Percentiles rank a stretch among this genome's conserved stretches.
These are phyloP conservation scores for Triplophysa dalaica DNA, from an alignment of 2,113 vertebrate genomes.

Conservation along the genomic window DNA sequence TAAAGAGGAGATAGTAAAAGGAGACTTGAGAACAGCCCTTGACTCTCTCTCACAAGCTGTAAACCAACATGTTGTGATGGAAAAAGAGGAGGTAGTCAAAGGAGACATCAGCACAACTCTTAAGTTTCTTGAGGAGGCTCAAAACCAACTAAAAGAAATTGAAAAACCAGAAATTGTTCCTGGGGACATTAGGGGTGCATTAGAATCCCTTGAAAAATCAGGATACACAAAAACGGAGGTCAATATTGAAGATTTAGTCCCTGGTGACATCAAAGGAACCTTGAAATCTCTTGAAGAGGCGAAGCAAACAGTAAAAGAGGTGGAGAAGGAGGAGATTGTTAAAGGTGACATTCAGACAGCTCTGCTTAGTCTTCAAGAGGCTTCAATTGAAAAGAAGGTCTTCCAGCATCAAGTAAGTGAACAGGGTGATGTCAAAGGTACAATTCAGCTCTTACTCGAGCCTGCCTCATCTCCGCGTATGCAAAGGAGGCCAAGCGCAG, in stretches of 20 bases:
- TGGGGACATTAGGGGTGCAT: constrained; percentile 79
- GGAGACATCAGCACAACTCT: constrained; percentile 77
- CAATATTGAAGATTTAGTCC: constrained; percentile 79
- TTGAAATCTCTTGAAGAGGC: constrained; percentile 81
- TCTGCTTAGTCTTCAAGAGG: constrained; percentile 67
- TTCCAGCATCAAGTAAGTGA: constrained; percentile 71
- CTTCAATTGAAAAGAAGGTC: constrained; percentile 71
- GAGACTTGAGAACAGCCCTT: constrained; percentile 80
- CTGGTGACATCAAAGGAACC: constrained; percentile 80
- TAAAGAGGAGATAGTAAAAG: constrained; percentile 81
- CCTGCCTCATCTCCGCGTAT: constrained; percentile 64
- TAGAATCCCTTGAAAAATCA: constrained; percentile 84
- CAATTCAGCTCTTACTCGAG: constrained; percentile 75
- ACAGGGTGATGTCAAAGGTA: constrained; percentile 71
- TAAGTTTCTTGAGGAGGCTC: constrained; percentile 81
- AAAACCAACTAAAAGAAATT: constrained; percentile 72
- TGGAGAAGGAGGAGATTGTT: constrained; percentile 73
- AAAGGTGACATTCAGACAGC: constrained; percentile 72
- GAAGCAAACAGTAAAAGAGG: constrained; percentile 74
- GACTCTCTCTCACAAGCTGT: constrained; percentile 81
- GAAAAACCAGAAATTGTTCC: constrained; percentile 78
- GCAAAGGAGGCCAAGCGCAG: constrained; percentile 66
- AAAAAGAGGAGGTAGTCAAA: constrained; percentile 84
- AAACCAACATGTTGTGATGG: constrained; percentile 75
- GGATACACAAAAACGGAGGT: constrained; percentile 72